Percentiles rank a stretch among this genome's conserved stretches.
Evolutionary conservation across 2,888 invertebrate species (phyloP).

Genomic region (Drosophila lutescens): DNA sequence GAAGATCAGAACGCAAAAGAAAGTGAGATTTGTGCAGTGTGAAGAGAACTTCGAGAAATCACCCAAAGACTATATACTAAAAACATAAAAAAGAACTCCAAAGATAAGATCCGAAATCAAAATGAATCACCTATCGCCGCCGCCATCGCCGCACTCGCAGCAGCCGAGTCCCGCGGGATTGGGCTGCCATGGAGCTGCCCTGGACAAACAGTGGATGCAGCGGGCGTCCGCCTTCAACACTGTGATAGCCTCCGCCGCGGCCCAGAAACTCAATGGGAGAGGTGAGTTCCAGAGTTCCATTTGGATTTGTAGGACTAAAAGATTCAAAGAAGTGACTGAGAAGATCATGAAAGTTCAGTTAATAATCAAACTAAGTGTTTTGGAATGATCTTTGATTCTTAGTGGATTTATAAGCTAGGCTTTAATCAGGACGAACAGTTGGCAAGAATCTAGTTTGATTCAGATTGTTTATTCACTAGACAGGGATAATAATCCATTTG

Average conservation of each 20-base stretch:
- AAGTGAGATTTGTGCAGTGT: conserved; percentile 29
- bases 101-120: conserved; percentile 23
- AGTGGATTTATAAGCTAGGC: too few species aligned
- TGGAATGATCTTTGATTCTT: background rate
- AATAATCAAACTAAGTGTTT: background rate
- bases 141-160: conserved; percentile 83
- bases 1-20: conserved; percentile 1
- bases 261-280: conserved; percentile 82
- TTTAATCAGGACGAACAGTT: too few species aligned
- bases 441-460: too few species aligned
- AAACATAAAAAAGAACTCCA: background rate
- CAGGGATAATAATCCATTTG: too few species aligned
- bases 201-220: conserved; percentile 84
- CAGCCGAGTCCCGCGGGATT: conserved; percentile 72
- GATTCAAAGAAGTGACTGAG: too few species aligned
- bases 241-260: conserved; percentile 83
- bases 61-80: conserved; percentile 13
- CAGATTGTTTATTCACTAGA: too few species aligned
- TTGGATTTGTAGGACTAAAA: background rate
- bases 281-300: conserved; percentile 66
- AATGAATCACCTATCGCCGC: conserved; percentile 84
- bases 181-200: conserved; percentile 66
- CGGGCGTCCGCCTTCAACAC: conserved; percentile 84
- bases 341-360: background rate
- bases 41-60: background rate